These are phyloP conservation scores for Epiblema foenella DNA, from an alignment of 2,888 invertebrate genomes.

Conservation along the genomic window DNA sequence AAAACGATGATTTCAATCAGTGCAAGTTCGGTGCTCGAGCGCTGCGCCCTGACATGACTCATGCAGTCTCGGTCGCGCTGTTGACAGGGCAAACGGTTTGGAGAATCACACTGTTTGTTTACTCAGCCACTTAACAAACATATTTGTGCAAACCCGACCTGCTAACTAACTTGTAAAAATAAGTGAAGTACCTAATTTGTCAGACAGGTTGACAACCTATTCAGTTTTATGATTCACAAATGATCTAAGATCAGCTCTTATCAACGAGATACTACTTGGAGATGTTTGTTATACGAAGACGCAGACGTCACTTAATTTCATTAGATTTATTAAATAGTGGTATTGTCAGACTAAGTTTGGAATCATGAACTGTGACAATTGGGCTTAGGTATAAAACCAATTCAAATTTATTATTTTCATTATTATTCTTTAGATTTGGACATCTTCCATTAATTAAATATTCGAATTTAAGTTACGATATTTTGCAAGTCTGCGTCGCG, in stretches of 20 bases:
- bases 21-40: slow-evolving; percentile 1
- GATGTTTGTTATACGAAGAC: slow-evolving; percentile 19
- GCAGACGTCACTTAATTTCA: slow-evolving; percentile 66
- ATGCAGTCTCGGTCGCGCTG: slow-evolving; percentile 17
- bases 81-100: slow-evolving; percentile 40
- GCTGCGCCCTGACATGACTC: slow-evolving; percentile 35
- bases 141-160: slow-evolving; percentile 25
- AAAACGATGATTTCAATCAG: not conserved
- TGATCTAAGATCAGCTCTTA: slow-evolving; percentile 69
- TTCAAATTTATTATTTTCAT: no score
- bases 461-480: no score
- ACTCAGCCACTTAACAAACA: slow-evolving; percentile 47
- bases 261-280: slow-evolving; percentile 65
- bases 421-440: no score
- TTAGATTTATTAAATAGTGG: slow-evolving; percentile 70
- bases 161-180: slow-evolving; percentile 26
- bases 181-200: slow-evolving; percentile 5
- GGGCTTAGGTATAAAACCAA: not conserved
- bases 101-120: slow-evolving; percentile 53
- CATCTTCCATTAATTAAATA: no score
- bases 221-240: slow-evolving; percentile 48
- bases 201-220: not conserved
- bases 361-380: not conserved
- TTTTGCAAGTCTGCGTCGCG: no score
- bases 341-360: not conserved